These are phyloP conservation scores for Bradypodion pumilum DNA, from an alignment of 2,797 vertebrate species.

Conservation along the genomic window DNA sequence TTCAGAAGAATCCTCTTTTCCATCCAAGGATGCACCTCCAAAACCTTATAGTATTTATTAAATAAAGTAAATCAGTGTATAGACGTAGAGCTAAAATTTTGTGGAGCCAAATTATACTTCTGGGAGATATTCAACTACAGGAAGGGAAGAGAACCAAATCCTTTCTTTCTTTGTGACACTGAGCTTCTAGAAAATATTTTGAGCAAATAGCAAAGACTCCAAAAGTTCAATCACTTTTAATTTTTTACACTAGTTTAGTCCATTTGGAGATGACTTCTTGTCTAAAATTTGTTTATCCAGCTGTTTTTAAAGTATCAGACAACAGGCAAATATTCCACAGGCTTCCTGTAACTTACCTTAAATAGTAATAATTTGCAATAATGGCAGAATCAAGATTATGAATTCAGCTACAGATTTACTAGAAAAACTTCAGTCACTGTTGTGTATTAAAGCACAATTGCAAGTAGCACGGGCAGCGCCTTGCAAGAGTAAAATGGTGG, in stretches of 20 bases:
- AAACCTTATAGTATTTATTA: slow-evolving; percentile 15
- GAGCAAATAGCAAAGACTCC: neutral
- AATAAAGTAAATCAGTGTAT: slow-evolving; percentile 22
- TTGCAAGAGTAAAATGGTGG: no score
- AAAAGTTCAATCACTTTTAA: neutral
- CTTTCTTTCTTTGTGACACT: neutral
- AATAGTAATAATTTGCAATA: neutral
- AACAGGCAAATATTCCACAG: accelerated
- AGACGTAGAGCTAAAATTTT: neutral
- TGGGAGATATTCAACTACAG: slow-evolving; percentile 8
- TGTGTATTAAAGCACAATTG: no score
- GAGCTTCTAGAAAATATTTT: slow-evolving; percentile 12
- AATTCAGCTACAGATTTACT: neutral
- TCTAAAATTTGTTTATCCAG: neutral
- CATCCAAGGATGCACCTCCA: neutral
- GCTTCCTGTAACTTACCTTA: neutral
- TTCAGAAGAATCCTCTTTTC: slow-evolving; percentile 1
- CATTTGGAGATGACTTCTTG: neutral
- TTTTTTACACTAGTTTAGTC: neutral
- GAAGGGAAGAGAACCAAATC: slow-evolving; percentile 20
- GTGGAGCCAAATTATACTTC: neutral
- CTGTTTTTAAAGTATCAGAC: neutral
- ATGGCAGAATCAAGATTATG: neutral
- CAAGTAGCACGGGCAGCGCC: no score
- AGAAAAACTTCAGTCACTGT: neutral